Percentiles rank a stretch among this genome's conserved stretches.
These are phyloP conservation scores for Heliconius hermathena DNA, from an alignment of 1,140 invertebrate genomes.

Conservation along the genomic window DNA sequence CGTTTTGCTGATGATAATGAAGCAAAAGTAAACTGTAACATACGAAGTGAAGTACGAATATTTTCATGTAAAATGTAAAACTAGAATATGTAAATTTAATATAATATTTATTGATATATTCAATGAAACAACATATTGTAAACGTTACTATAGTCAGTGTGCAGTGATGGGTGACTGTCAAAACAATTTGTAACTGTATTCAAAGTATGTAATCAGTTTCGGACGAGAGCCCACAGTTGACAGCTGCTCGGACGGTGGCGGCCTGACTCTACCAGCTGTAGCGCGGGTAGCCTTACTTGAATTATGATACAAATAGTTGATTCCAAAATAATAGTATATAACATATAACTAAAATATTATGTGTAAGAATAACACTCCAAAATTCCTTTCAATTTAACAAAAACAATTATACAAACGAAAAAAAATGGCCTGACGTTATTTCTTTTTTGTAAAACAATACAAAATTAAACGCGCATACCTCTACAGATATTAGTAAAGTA, in stretches of 20 bases:
- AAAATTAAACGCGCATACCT: neutral
- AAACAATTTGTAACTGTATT: slow-evolving; percentile 27
- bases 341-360: too few relatives aligned
- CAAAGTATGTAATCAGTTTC: slow-evolving; percentile 5
- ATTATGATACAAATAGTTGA: too few relatives aligned
- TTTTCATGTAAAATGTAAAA: too few relatives aligned
- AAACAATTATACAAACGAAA: too few relatives aligned
- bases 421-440: too few relatives aligned
- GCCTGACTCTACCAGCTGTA: neutral
- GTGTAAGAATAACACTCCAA: too few relatives aligned
- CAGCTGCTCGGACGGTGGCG: neutral
- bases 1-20: too few relatives aligned
- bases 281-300: neutral
- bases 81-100: too few relatives aligned
- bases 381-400: too few relatives aligned
- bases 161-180: slow-evolving; percentile 6
- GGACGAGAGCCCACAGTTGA: slow-evolving; percentile 7
- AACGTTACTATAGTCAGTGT: neutral
- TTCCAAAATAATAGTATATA: too few relatives aligned
- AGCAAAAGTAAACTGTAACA: too few relatives aligned
- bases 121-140: neutral
- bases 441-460: neutral
- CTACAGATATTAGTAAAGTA: neutral
- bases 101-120: neutral
- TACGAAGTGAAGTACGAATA: too few relatives aligned